These are phyloP conservation scores for Pandion haliaetus DNA, from an alignment of 2,113 vertebrate genomes.

Conservation along the genomic window DNA sequence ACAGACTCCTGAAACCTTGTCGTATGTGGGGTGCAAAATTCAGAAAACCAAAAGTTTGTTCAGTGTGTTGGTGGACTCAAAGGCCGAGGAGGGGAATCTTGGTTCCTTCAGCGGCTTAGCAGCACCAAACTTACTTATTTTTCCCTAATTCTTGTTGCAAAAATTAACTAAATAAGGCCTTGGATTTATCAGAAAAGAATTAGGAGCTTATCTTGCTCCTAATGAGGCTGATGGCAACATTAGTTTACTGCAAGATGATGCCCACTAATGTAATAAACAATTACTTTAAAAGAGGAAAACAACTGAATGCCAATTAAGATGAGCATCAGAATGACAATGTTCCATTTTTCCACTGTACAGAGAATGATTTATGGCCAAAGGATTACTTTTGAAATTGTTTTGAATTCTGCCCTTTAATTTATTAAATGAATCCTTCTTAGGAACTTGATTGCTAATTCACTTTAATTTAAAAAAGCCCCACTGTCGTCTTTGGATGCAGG, in stretches of 20 bases:
- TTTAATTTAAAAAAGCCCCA: slow-evolving; percentile 52
- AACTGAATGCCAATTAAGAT: slow-evolving; percentile 19
- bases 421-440: slow-evolving; percentile 45
- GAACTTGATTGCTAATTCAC: slow-evolving; percentile 52
- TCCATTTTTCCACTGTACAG: slow-evolving; percentile 44
- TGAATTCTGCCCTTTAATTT: slow-evolving; percentile 48
- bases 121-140: not conserved
- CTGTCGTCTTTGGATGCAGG: slow-evolving; percentile 1
- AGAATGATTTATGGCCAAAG: slow-evolving; percentile 10
- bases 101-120: not conserved
- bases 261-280: not conserved
- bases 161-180: not conserved
- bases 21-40: not conserved
- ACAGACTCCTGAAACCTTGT: not conserved
- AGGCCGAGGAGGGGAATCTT: not conserved
- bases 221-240: not conserved
- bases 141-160: not conserved
- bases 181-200: not conserved
- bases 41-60: not conserved
- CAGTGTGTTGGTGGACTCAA: not conserved
- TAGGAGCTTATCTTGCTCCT: not conserved
- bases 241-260: not conserved
- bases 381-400: slow-evolving; percentile 51
- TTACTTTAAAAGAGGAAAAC: slow-evolving; percentile 17
- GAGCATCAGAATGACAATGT: slow-evolving; percentile 4